Conservation (phyloP, 92 coral and sea anemone genomes). For the Heteractis magnifica region DNA sequence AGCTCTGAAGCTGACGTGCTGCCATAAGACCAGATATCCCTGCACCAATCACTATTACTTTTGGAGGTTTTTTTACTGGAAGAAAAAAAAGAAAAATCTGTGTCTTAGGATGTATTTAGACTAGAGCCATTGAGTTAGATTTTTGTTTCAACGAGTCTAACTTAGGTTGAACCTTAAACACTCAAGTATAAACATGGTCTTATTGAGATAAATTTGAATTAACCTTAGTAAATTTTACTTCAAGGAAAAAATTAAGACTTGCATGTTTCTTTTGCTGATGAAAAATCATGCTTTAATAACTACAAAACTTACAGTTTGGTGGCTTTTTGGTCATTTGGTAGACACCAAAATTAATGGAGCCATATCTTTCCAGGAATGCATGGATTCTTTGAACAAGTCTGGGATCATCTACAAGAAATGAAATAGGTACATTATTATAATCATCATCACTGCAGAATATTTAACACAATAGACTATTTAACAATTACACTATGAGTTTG, state of each 20-base stretch:
- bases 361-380: slow-evolving; percentile 94
- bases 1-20: slow-evolving; percentile 92
- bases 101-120: not conserved
- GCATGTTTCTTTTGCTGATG: no score
- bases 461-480: no score
- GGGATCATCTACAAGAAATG: slow-evolving; percentile 60
- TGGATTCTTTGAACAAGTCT: slow-evolving; percentile 92
- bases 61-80: slow-evolving; percentile 86
- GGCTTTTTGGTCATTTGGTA: slow-evolving; percentile 80
- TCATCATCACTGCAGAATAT: not conserved
- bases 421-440: no score
- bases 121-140: no score
- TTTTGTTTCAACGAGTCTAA: no score
- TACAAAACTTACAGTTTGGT: slow-evolving; percentile 64
- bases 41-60: slow-evolving; percentile 89
- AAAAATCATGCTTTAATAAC: not conserved
- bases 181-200: not conserved
- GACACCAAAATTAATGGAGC: slow-evolving; percentile 97
- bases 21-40: slow-evolving; percentile 97
- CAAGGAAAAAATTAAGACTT: not conserved
- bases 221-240: not conserved
- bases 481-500: no score
- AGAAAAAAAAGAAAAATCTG: not conserved
- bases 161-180: no score
- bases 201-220: not conserved